Evolutionary conservation across 1,140 invertebrate species (phyloP).

Genomic region (Bombus ignitus): DNA sequence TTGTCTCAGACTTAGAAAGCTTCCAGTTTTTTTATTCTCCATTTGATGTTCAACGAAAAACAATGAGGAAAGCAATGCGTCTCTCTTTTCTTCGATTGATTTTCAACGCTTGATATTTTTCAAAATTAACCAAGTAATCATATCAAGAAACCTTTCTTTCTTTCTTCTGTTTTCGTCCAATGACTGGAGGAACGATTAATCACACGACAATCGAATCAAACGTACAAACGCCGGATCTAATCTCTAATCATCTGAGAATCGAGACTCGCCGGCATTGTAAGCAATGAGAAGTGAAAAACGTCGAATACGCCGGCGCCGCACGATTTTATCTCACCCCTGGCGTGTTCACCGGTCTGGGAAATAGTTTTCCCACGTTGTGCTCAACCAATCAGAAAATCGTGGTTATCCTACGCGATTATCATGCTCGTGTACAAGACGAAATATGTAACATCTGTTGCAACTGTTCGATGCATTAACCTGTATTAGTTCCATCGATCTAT

Average conservation of each 20-base stretch:
- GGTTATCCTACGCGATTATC: not conserved
- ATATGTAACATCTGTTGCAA: not conserved
- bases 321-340: conserved; percentile 17
- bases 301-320: not conserved
- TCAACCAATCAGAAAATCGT: conserved; percentile 26
- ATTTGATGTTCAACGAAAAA: too few relatives aligned
- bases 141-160: not conserved
- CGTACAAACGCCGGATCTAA: not conserved
- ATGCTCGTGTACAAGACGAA: not conserved
- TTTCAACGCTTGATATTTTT: not conserved
- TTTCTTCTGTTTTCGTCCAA: not conserved
- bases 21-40: not conserved
- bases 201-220: not conserved
- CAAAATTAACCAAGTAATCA: not conserved
- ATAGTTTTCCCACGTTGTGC: conserved; percentile 30
- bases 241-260: not conserved
- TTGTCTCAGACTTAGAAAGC: not conserved
- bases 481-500: too few relatives aligned
- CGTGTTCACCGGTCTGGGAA: not conserved
- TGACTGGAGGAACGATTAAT: not conserved
- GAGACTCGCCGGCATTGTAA: not conserved
- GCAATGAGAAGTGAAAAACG: not conserved
- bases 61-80: too few relatives aligned
- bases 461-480: too few relatives aligned
- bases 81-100: not conserved